Base-by-base conservation (phyloP, 2,888 invertebrate genomes). In the Calameuta idolon region DNA sequence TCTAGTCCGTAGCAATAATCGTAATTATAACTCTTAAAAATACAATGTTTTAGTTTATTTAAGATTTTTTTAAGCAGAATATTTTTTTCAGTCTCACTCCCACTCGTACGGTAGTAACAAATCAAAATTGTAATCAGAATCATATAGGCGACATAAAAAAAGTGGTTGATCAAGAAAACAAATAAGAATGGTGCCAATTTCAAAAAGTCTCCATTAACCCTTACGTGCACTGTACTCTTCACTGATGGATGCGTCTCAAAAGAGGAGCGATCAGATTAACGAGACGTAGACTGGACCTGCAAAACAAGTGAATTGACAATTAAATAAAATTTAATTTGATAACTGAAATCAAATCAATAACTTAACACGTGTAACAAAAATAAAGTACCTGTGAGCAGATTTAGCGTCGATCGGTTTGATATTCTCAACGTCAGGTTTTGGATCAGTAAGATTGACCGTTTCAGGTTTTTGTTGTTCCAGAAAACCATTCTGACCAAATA, bases 241-340 rank as follows among this genome's bases (percentile, higher is more conserved):
- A 71, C 31, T 71, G 71, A 31, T 31, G 71, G 2, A 86, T 33
- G 71, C 76, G 81, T 68, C 83, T 85, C 77, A 94, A 87, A 23
- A 94, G 89, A 1, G 94, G 94, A 80, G 93, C 87, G 83, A 94
- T 90, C 75, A 94, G 89, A 84, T 92, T 93, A 23, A 93, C 92
- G 68, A 94, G 88, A 33, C 93, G 92, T 78, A 93, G 91, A 83
- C 92, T 93, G 85, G 93, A 87, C 87, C 94, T 94, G 92, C 78
- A 89, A 91, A 84, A 37, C 76, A 82, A 87, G 23, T 55, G 0
- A 55, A 9, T 23, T 23, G 15, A 23, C 0, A 55, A 23, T 55
- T 55, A 55, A 23, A 55, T 55, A 55, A 55, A 55, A 55, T 55
- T 23, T 55, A 23, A 23, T 55, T 55, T 55, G 23, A 55, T 23